Conservation (phyloP, 2,888 invertebrate species). For the Ceraclea dissimilis region DNA sequence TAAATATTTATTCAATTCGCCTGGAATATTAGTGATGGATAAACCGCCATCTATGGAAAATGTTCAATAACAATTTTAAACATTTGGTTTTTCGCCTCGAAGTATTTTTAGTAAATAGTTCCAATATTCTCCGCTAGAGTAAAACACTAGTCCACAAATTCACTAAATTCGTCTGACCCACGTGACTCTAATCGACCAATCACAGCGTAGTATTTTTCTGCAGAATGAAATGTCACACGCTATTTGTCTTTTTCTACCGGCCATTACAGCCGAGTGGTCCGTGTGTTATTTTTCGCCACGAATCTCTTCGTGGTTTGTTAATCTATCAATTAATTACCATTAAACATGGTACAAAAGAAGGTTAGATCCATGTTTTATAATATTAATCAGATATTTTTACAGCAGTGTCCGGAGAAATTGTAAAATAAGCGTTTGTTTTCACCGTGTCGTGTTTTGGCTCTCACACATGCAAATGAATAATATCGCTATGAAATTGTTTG, state of each 20-base stretch:
- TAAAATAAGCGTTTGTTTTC: slow-evolving; percentile 10
- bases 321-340: slow-evolving; percentile 41
- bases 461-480: slow-evolving; percentile 8
- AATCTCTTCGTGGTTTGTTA: slow-evolving; percentile 46
- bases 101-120: too few relatives aligned
- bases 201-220: not conserved
- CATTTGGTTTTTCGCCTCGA: too few relatives aligned
- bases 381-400: slow-evolving; percentile 5
- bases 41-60: too few relatives aligned
- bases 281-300: slow-evolving; percentile 43
- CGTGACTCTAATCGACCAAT: slow-evolving; percentile 13
- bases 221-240: slow-evolving; percentile 17
- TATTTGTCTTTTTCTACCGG: slow-evolving; percentile 40
- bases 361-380: slow-evolving; percentile 34
- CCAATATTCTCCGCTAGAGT: not conserved
- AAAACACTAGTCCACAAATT: not conserved
- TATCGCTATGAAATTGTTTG: too few relatives aligned
- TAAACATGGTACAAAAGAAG: slow-evolving; percentile 53
- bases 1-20: too few relatives aligned
- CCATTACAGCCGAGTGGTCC: slow-evolving; percentile 47
- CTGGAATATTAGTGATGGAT: too few relatives aligned
- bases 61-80: too few relatives aligned
- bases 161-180: not conserved
- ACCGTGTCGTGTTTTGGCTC: not conserved
- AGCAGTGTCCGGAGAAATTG: not conserved